Evolutionary conservation across 2,888 invertebrate species (phyloP), one percentile per base, ranked within the genome.

Genomic region (Drosophila planitibia): DNA sequence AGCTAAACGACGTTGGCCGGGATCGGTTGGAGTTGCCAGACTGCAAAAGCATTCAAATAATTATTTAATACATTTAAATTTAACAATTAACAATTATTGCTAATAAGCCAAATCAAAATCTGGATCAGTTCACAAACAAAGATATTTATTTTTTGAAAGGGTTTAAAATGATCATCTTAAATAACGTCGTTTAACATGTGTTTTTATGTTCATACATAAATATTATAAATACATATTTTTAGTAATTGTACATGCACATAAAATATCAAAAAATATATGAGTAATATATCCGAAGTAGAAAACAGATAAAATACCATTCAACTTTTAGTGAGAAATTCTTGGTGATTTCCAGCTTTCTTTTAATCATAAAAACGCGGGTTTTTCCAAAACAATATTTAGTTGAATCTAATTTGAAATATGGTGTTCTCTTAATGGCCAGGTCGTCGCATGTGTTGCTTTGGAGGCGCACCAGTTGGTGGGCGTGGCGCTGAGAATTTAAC

Each of bases 381-480:
- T 22, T 25, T 47, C 16, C 25, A 16, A 9, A 9, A 25, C 16
- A 16, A 47, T 47, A 16, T 16, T 47, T 16, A 25, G 9, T 16
- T 47, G 16, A 25, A 53, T 35, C 28, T 28, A 51, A 44, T 51
- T 22, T 49, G 14, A 33, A 44, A 70, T 39, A 57, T 71, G 28
- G 28, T 53, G 30, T 54, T 76, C 5, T 67, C 47, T 81, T 33
- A 64, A 73, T 51, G 65, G 70, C 66, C 82, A 92, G 92, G 92
- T 88, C 92, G 92, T 63, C 93, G 93, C 61, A 89, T 92, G 90
- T 92, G 92, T 85, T 91, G 85, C 82, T 92, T 91, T 84, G 86
- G 85, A 78, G 82, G 83, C 70, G 72, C 71, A 76, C 76, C 68
- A 66, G 66, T 41, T 63, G 68, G 75, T 81, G 92, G 89, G 88